These are phyloP conservation scores for Sebastes fasciatus DNA, from an alignment of 2,113 vertebrate species.

Conservation along the genomic window DNA sequence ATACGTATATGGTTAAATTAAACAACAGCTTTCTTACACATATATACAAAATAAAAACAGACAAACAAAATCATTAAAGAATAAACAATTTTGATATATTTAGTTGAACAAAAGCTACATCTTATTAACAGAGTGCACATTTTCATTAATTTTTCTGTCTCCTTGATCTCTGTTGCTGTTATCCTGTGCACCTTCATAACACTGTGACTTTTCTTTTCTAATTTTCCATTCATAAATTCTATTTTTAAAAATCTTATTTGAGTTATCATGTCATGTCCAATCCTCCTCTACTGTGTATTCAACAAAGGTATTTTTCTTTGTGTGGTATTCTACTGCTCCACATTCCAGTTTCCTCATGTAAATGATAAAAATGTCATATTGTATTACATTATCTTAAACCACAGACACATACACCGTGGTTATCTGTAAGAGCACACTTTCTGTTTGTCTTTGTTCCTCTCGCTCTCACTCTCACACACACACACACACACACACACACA, in stretches of 20 bases:
- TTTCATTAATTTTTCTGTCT: not conserved
- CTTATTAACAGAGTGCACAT: not conserved
- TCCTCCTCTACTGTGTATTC: not conserved
- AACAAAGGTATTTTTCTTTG: not conserved
- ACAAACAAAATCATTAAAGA: not conserved
- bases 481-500: constrained; percentile 15
- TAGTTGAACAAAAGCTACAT: not conserved
- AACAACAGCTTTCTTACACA: not conserved
- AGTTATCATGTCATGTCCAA: not conserved
- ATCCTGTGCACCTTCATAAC: not conserved
- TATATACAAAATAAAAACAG: not conserved
- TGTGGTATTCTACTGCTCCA: not conserved
- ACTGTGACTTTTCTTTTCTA: not conserved
- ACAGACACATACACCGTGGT: not conserved
- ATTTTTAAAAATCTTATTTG: not conserved
- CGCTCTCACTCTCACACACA: not conserved
- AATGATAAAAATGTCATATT: not conserved
- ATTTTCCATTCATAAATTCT: not conserved
- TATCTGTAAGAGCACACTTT: not conserved
- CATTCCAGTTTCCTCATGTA: not conserved
- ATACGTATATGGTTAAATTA: too few species aligned
- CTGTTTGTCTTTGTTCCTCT: not conserved
- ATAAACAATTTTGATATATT: not conserved
- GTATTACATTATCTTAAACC: constrained; percentile 5
- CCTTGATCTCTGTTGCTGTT: not conserved